Base-by-base conservation (phyloP, 2,797 vertebrate genomes). In the Bryconaethiops microstoma region DNA sequence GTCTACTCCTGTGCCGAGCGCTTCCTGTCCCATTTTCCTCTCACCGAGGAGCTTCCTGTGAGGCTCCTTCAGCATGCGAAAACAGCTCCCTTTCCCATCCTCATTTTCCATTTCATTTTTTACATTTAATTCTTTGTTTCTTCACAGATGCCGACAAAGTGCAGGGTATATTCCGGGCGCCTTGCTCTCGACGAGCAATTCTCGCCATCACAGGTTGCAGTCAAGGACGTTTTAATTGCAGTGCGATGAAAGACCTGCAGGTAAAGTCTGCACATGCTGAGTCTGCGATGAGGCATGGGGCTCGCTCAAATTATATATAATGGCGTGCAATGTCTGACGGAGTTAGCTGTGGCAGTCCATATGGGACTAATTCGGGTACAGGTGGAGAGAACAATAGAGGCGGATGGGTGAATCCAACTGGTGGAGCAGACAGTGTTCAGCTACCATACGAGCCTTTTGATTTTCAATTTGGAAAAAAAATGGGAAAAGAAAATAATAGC, bases 151-250 rank as follows among this genome's bases (percentile, higher is more conserved):
- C 86, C 85, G 91, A 86, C 68, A 84, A 89, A 89, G 80, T 83
- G 81, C 59, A 57, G 69, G 72, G 73, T 86, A 85, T 87, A 73
- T 77, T 91, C 89, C 87, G 85, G 88, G 85, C 84, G 82, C 70
- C 85, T 90, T 17, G 86, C 82, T 88, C 87, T 87, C 84, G 76
- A 90, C 87, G 86, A 90, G 82, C 77, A 87, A 89, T 87, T 85
- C 79, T 69, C 75, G 42, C 78, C 57, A 77, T 65, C 76, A 81
- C 25, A 74, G 87, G 86, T 78, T 39, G 65, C 88, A 89, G 89
- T 91, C 89, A 92, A 93, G 90, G 89, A 90, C 84, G 67, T 88
- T 88, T 88, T 91, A 89, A 93, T 90, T 87, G 91, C 89, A 79
- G 84, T 81, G 88, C 91, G 90, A 92, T 91, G 92, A 92, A 92